These are phyloP conservation scores for Tetrao urogallus DNA, from an alignment of 2,113 vertebrate species.

Conservation along the genomic window DNA sequence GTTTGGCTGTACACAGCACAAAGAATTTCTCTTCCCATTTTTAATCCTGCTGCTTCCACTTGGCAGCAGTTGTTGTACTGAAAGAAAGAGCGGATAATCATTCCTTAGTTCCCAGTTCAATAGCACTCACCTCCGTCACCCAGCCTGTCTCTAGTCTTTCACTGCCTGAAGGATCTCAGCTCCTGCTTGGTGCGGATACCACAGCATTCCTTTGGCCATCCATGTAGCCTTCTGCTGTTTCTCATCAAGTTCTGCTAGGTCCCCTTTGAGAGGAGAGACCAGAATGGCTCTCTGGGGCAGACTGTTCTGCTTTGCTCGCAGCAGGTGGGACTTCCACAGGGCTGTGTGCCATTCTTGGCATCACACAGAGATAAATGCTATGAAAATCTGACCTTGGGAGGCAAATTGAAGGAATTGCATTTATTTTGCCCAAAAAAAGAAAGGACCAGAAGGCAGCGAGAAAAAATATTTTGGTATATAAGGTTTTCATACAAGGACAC, in stretches of 20 bases:
- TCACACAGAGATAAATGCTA: not conserved
- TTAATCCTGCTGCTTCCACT: conserved; percentile 14
- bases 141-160: not conserved
- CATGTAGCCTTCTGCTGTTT: not conserved
- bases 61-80: not conserved
- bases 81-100: not conserved
- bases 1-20: not conserved
- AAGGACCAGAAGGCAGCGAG: not conserved
- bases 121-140: not conserved
- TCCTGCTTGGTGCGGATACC: not conserved
- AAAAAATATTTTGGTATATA: not conserved
- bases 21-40: conserved; percentile 1
- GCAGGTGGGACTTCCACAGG: not conserved
- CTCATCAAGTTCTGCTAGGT: not conserved
- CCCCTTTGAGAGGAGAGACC: not conserved
- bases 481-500: not conserved
- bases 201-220: not conserved
- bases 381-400: conserved; percentile 22
- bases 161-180: not conserved
- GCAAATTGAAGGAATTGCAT: not conserved
- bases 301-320: not conserved
- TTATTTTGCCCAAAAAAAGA: not conserved
- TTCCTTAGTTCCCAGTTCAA: not conserved
- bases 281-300: not conserved
- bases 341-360: fast-evolving